Conservation (phyloP, 2,888 invertebrate species). For the Danaus chrysippus region DNA sequence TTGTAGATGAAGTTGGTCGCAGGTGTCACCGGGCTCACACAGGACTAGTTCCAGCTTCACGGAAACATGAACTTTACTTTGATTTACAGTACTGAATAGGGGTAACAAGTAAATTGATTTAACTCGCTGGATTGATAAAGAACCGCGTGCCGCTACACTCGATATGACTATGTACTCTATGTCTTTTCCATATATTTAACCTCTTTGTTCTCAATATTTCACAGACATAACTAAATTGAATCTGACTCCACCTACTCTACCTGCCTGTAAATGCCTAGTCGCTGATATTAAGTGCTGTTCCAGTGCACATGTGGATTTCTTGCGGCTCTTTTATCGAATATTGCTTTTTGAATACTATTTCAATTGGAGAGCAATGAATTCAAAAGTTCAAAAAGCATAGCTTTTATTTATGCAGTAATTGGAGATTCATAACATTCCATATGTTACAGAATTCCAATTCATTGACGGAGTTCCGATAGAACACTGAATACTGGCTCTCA, state of each 20-base stretch:
- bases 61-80: neutral
- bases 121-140: too few species aligned
- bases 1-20: neutral
- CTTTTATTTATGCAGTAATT: neutral
- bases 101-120: too few species aligned
- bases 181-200: conserved; percentile 3
- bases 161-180: neutral
- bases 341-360: conserved; percentile 3
- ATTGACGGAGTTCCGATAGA: too few species aligned
- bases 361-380: conserved; percentile 2
- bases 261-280: conserved; percentile 14
- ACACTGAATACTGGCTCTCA: neutral
- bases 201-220: conserved; percentile 12
- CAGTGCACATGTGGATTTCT: conserved; percentile 1
- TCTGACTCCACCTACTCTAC: conserved; percentile 21
- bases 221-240: conserved; percentile 30
- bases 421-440: neutral
- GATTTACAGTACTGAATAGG: neutral
- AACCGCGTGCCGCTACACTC: too few species aligned
- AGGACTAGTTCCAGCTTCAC: neutral
- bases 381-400: neutral
- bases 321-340: conserved; percentile 4
- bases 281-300: conserved; percentile 10
- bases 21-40: neutral
- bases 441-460: too few species aligned